These are phyloP conservation scores for Scrobipalpa atriplicella DNA, from an alignment of 2,888 invertebrate species.

Conservation along the genomic window DNA sequence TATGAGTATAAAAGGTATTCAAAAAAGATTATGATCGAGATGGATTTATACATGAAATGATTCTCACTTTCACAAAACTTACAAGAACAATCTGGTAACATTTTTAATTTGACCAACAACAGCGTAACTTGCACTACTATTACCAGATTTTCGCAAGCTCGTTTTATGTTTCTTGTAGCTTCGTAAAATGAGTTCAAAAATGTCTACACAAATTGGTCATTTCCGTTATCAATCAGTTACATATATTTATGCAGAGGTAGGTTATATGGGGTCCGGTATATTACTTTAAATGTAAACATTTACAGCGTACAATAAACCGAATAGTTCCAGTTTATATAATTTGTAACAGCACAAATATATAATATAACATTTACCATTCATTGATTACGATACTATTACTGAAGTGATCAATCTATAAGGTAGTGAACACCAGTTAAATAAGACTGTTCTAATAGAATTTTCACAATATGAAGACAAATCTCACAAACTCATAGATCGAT, in stretches of 20 bases:
- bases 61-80: background rate
- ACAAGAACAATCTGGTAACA: background rate
- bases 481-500: background rate
- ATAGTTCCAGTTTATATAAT: background rate
- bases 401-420: too few species aligned
- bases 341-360: background rate
- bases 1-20: background rate
- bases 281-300: background rate
- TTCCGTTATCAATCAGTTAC: background rate
- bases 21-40: background rate
- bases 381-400: background rate
- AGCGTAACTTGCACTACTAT: too few species aligned
- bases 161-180: background rate
- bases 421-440: too few species aligned
- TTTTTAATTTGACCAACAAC: background rate
- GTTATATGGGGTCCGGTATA: background rate
- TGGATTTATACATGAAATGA: background rate
- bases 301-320: background rate
- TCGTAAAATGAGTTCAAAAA: background rate
- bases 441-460: too few species aligned
- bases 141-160: too few species aligned
- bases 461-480: background rate
- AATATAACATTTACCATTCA: background rate
- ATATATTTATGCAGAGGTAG: background rate
- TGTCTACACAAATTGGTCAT: too few species aligned